Evolutionary conservation across 1,140 invertebrate species (phyloP).

Genomic region (Brachionus rubens): DNA sequence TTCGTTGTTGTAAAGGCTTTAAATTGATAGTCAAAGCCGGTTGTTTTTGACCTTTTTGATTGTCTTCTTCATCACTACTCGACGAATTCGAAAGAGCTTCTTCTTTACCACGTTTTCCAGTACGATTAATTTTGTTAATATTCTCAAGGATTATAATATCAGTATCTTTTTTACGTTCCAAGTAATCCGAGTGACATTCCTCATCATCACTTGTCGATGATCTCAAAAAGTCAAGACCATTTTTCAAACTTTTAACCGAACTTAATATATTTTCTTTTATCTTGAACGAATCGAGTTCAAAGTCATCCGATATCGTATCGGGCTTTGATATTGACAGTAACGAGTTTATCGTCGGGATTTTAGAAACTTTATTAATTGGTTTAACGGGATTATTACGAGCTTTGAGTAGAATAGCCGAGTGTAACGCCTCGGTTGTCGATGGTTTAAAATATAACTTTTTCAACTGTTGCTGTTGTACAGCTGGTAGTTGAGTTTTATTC

Average conservation of each 20-base stretch:
- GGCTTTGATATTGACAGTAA: not conserved
- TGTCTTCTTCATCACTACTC: conserved; percentile 28
- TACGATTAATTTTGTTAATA: not conserved
- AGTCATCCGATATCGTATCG: not conserved
- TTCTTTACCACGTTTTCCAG: conserved; percentile 36
- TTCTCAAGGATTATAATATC: conserved; percentile 19
- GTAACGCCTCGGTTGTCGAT: conserved; percentile 7
- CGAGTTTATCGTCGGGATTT: not conserved
- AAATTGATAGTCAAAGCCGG: not conserved
- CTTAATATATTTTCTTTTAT: conserved; percentile 33
- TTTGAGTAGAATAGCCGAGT: conserved; percentile 18
- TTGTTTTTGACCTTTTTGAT: conserved; percentile 8
- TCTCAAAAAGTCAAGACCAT: not conserved
- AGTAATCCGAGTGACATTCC: conserved; percentile 3
- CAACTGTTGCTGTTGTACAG: conserved; percentile 5
- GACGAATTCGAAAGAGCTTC: conserved; percentile 32
- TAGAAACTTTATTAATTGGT: not conserved
- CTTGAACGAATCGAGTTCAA: conserved; percentile 16
- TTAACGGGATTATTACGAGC: not conserved
- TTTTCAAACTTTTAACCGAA: conserved; percentile 11
- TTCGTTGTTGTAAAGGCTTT: not conserved
- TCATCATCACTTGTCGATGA: conserved; percentile 19
- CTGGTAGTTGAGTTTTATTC: not conserved
- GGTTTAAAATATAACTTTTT: conserved; percentile 30
- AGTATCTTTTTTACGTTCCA: conserved; percentile 15